Evolutionary conservation across 2,797 vertebrate genomes (phyloP).

Genomic region (Falco cherrug): DNA sequence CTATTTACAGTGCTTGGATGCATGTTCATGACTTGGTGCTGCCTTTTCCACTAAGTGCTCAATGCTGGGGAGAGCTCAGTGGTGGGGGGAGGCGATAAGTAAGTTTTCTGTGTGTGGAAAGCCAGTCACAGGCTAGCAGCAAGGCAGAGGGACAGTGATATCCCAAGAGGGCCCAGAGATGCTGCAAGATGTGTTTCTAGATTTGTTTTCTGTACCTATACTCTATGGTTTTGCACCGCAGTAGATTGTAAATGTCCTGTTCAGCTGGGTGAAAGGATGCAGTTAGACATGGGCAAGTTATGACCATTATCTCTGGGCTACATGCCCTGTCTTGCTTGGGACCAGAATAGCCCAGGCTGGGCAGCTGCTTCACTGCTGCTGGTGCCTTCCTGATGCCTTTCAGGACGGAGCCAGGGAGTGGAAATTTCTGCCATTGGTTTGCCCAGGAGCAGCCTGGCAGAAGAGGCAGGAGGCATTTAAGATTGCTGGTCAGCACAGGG

Average conservation of each 20-base stretch:
- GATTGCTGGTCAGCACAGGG: rapidly evolving
- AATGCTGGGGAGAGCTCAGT: not conserved
- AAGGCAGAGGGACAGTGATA: not conserved
- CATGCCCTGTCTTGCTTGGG: not conserved
- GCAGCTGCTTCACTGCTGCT: not conserved
- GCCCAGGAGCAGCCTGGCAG: not conserved
- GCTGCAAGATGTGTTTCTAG: rapidly evolving
- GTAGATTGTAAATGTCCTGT: not conserved
- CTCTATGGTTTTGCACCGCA: not conserved
- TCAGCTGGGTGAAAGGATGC: not conserved
- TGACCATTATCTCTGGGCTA: not conserved
- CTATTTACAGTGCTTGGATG: not conserved
- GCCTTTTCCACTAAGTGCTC: not conserved
- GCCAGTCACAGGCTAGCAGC: not conserved
- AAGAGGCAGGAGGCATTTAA: not conserved
- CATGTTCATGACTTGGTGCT: not conserved
- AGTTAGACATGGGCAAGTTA: not conserved
- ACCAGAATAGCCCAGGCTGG: not conserved
- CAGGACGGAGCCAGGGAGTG: not conserved
- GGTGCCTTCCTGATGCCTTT: not conserved
- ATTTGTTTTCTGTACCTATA: not conserved
- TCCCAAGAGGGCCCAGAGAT: not conserved
- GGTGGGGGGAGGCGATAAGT: not conserved
- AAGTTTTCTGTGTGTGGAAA: not conserved
- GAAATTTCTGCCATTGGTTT: not conserved